Evolutionary conservation across 92 coral and sea anemone species (phyloP).

Genomic region (Anthopleura xanthogrammica): DNA sequence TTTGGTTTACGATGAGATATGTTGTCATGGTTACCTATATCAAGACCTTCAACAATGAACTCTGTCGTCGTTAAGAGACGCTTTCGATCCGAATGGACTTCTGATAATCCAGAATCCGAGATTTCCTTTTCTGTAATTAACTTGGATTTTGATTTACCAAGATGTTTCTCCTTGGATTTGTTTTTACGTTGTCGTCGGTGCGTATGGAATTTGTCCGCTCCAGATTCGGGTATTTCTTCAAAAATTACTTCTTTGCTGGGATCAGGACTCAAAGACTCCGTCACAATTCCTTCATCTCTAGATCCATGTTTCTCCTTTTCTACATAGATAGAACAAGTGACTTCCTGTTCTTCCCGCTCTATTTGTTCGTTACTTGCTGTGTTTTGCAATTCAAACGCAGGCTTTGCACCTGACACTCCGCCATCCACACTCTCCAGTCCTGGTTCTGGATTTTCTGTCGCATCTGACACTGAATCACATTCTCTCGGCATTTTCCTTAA

Average conservation of each 20-base stretch:
- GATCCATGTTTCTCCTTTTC: not conserved
- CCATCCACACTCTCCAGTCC: not conserved
- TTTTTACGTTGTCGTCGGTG: not conserved
- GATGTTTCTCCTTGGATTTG: not conserved
- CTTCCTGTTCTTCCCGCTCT: not conserved
- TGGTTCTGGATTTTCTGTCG: slow-evolving; percentile 5
- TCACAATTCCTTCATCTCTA: not conserved
- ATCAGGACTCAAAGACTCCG: not conserved
- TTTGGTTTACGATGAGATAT: not conserved
- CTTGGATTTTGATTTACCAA: not conserved
- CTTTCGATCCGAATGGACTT: not conserved
- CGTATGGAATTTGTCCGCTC: not conserved
- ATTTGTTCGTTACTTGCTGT: not conserved
- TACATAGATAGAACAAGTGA: not conserved
- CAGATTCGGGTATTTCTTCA: slow-evolving; percentile 17
- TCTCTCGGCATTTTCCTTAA: not conserved
- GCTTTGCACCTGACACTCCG: not conserved
- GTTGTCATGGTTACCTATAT: slow-evolving; percentile 6
- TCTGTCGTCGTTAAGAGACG: slow-evolving; percentile 2
- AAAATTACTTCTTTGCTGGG: slow-evolving; percentile 17
- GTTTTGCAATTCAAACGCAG: not conserved
- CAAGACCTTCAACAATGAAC: slow-evolving; percentile 23
- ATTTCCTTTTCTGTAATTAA: not conserved
- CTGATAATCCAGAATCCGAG: slow-evolving; percentile 15
- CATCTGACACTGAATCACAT: not conserved